Evolutionary conservation across 2,888 invertebrate species (phyloP).

Genomic region (Aricia artaxerxes): DNA sequence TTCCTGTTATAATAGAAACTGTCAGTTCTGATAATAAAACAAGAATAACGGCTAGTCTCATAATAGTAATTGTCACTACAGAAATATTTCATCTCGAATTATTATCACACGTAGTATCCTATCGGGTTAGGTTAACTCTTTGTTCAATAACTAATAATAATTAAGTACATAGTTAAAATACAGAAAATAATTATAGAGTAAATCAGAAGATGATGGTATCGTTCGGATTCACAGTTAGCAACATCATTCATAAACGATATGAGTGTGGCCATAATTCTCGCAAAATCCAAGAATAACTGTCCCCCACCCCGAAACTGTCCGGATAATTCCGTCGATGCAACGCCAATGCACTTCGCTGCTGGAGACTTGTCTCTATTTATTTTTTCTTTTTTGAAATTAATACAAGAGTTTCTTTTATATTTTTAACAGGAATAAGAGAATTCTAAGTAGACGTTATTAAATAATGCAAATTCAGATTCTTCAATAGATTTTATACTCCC

Average conservation of each 20-base stretch:
- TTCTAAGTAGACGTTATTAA: neutral
- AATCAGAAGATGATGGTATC: neutral
- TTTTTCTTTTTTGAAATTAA: conserved; percentile 46
- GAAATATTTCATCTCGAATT: too few relatives aligned
- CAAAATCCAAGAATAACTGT: conserved; percentile 73
- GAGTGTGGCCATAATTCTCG: conserved; percentile 62
- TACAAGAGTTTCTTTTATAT: neutral
- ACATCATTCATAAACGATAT: conserved; percentile 1
- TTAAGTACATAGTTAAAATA: too few relatives aligned
- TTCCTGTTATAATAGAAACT: neutral
- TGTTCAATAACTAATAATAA: too few relatives aligned
- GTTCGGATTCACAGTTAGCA: neutral
- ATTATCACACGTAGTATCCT: too few relatives aligned
- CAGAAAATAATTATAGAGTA: neutral
- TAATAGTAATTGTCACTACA: neutral
- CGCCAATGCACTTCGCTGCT: conserved; percentile 71
- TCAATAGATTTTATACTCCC: neutral
- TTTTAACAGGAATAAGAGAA: neutral
- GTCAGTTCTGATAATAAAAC: neutral
- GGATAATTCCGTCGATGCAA: conserved; percentile 71
- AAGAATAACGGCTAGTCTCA: neutral
- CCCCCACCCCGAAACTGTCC: conserved; percentile 57
- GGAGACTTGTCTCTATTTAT: conserved; percentile 65
- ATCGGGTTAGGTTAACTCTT: too few relatives aligned
- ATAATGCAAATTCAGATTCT: neutral